Base-by-base conservation (phyloP, 35 echinoderm and acorn worm species). In the Amphiura filiformis region DNA sequence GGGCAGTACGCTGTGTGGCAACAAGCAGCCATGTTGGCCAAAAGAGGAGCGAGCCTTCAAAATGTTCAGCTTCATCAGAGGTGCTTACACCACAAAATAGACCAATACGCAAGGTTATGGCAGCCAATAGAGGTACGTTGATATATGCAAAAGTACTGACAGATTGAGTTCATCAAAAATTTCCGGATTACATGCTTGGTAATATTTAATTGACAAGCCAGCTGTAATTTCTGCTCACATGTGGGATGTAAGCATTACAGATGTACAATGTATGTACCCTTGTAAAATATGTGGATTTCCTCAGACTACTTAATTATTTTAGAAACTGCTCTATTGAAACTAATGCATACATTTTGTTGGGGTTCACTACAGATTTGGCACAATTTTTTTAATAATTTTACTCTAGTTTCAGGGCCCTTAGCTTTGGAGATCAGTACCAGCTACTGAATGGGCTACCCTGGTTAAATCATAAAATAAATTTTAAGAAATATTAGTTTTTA, bases 81-180 rank as follows among this genome's bases (percentile, higher is more conserved):
- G 30, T 14, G 38, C 57, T n/a, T 85, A 12, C 84, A 78, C 42
- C 80, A 20, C 47, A 91, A 18, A 90, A 76, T 30, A 40, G 57
- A 31, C 56, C 57, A 79, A 94, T 94, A 81, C 39, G 86, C 26
- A 94, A 94, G 79, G 34, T 94, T 20, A 90, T 94, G 93, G 93
- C 90, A 13, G 92, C 93, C 39, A 94, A 94, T 38, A 86, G 93
- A 90, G 88, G 93, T 94, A 36, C 84, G 91, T 34, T 0, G 37
- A 75, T 57, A 9, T 34, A 33, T 17, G 3, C 57, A 52, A 7
- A 18, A 37, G 23, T 76, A 11, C 32, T 76, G 2, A 37, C 77
- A 31, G 36, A 65, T 18, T 1, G 34, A 11, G 32, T 20, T 34
- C 65, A 22, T 36, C 0, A 3, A 33, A 0, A 37, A 18, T 31